Evolutionary conservation across 2,888 invertebrate genomes (phyloP).

Genomic region (Eilema sororculum): DNA sequence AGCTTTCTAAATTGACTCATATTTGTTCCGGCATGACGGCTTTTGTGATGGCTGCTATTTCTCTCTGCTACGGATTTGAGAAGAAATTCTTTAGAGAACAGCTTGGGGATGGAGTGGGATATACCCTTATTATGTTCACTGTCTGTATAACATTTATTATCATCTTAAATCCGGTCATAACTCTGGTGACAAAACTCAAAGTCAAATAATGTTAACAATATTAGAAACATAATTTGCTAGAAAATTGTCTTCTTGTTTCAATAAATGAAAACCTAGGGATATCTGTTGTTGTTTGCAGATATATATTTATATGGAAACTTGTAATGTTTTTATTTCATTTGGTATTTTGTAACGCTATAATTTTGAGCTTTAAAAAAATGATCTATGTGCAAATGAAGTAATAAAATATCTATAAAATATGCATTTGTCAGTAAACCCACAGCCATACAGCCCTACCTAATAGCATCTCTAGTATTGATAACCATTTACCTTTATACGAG

Average conservation of each 20-base stretch:
- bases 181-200: background rate
- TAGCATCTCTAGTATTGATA: background rate
- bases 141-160: background rate
- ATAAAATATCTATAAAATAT: background rate
- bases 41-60: conserved; percentile 55
- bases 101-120: background rate
- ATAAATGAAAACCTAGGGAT: background rate
- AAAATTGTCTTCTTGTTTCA: background rate
- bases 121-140: background rate
- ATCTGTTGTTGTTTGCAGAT: too few relatives aligned
- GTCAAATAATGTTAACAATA: background rate
- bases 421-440: background rate
- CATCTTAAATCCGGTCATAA: background rate
- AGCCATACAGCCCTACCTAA: background rate
- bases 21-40: conserved; percentile 68
- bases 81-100: conserved; percentile 58
- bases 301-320: too few relatives aligned
- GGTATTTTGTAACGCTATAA: background rate
- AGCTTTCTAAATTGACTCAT: conserved; percentile 68
- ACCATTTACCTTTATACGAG: background rate
- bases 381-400: background rate
- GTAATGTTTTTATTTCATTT: background rate
- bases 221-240: background rate
- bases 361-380: background rate
- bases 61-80: conserved; percentile 68